Evolutionary conservation across 2,888 invertebrate genomes (phyloP).

Genomic region (Lepidochrysops patricia): DNA sequence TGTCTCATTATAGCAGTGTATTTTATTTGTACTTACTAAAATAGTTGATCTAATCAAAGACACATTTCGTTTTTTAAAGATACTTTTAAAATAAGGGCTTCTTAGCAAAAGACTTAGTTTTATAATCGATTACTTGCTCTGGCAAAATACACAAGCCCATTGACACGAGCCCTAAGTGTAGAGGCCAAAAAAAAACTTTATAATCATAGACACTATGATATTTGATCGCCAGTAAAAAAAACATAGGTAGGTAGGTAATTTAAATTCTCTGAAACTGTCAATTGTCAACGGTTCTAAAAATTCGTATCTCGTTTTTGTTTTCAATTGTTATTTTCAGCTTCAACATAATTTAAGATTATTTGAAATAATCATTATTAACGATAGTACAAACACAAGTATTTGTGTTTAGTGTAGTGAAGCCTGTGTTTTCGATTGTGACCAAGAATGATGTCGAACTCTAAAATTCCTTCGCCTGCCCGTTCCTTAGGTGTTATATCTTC

Average conservation of each 20-base stretch:
- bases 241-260: too few species aligned
- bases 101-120: too few species aligned
- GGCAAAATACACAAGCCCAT: too few species aligned
- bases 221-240: neutral
- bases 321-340: neutral
- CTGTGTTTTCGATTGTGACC: too few species aligned
- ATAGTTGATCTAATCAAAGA: too few species aligned
- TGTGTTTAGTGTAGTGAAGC: neutral
- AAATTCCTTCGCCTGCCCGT: constrained; percentile 48
- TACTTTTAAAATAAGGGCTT: too few species aligned
- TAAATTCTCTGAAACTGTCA: neutral
- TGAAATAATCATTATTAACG: neutral
- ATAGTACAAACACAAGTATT: neutral
- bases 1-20: too few species aligned
- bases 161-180: too few species aligned
- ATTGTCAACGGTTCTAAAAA: neutral
- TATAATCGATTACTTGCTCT: too few species aligned
- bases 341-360: neutral
- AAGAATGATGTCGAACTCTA: constrained; percentile 35
- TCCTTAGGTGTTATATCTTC: constrained; percentile 37
- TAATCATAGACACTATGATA: neutral
- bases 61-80: too few species aligned
- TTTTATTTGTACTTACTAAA: too few species aligned
- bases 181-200: neutral
- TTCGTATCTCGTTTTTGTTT: neutral